Base-by-base conservation (phyloP, 1,140 invertebrate species). In the Harlomillsia oculata region DNA sequence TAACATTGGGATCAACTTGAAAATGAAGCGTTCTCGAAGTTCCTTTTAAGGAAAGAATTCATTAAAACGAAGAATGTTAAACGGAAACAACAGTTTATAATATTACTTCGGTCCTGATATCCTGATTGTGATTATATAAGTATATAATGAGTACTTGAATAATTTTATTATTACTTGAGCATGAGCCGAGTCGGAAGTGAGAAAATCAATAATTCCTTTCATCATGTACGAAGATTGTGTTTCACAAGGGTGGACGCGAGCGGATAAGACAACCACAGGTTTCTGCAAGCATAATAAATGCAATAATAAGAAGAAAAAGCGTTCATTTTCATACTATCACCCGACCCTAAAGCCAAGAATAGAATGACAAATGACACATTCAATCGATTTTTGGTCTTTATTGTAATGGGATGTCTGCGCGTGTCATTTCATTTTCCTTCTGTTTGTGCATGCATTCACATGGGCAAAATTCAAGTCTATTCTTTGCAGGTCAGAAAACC, bases 191-290 rank as follows among this genome's bases (percentile, higher is more conserved):
- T 72, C 66, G 34, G 89, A 83, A 3, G 90, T 87, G 36, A 96
- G 75, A 70, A 87, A 94, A 69, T 95, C 89, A 72, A 95, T 83
- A 50, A 88, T 81, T 41, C 91, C 92, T 76, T 94, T 93, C 90
- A 96, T 95, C 77, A 93, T 90, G 89, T 89, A 96, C 3, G 89
- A 94, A 0, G 90, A 82, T 37, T 93, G 94, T 21, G 87, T 88
- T 73, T 97, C 92, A 6, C 91, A 91, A n/a, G 92, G 92, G 76
- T 97, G 92, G 16, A 96, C 92, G 59, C 92, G 77, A 1, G 86
- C 86, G 23, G 89, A 89, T 55, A 97, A 80, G 25, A 96, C 84
- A 51, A 94, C 80, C 1, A 84, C 85, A 16, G 60, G 64, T 52
- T 62, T 65, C 64, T 65, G 21, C 18, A 43, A 20, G 34, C n/a